These are phyloP conservation scores for Mus spicilegus DNA, from an alignment of 2,113 vertebrate genomes.

Conservation along the genomic window DNA sequence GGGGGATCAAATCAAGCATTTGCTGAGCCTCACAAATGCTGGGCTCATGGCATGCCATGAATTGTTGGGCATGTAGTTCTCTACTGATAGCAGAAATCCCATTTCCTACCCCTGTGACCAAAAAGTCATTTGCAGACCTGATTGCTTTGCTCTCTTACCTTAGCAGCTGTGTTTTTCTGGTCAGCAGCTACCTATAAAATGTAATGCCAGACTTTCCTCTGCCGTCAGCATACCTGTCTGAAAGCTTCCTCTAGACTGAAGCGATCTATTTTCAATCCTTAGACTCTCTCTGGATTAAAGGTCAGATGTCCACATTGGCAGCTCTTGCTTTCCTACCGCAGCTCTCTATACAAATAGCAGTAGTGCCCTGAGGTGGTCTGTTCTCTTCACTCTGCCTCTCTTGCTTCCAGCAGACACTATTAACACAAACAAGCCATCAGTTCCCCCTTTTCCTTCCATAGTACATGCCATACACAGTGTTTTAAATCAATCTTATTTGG, in stretches of 20 bases:
- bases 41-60: not conserved
- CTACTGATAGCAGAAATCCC: not conserved
- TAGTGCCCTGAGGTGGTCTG: not conserved
- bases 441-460: not conserved
- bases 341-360: conserved; percentile 54
- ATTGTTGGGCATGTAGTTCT: not conserved
- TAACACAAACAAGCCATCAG: not conserved
- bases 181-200: conserved; percentile 52
- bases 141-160: conserved; percentile 57
- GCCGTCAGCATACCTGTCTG: conserved; percentile 60
- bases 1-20: not conserved
- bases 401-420: not conserved
- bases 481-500: conserved; percentile 40
- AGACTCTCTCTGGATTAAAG: conserved; percentile 66
- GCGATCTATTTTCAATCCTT: conserved; percentile 68
- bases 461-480: not conserved
- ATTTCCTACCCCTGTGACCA: conserved; percentile 23
- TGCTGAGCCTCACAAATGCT: not conserved
- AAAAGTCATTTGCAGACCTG: conserved; percentile 38
- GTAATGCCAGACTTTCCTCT: conserved; percentile 62
- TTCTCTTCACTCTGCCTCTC: not conserved
- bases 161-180: conserved; percentile 48
- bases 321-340: not conserved
- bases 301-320: conserved; percentile 40
- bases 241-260: conserved; percentile 55